Conservation (phyloP, 2,797 vertebrate genomes). For the Spheniscus humboldti region DNA sequence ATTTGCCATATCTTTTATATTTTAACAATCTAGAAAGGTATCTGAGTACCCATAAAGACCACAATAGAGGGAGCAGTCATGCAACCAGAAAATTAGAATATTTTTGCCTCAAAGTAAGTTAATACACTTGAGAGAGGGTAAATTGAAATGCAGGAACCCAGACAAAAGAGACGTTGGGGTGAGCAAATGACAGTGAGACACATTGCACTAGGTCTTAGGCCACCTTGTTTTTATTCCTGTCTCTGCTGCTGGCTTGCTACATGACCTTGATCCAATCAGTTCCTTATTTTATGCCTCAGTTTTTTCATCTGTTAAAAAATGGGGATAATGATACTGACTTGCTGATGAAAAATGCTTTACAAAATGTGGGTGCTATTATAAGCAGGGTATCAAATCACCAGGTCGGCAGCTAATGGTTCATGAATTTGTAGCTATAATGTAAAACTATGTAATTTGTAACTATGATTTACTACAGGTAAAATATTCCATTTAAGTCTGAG, state of each 20-base stretch:
- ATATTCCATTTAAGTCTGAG: background rate
- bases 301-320: conserved; percentile 60
- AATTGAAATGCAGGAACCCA: conserved; percentile 42
- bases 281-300: conserved; percentile 46
- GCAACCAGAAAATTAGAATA: conserved; percentile 5
- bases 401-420: conserved; percentile 23
- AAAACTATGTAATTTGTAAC: conserved; percentile 27
- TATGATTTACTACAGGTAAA: conserved; percentile 15
- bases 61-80: background rate
- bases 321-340: conserved; percentile 50
- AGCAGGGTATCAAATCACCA: conserved; percentile 28
- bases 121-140: conserved; percentile 2
- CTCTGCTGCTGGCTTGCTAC: conserved; percentile 37
- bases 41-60: background rate
- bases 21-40: background rate
- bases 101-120: conserved; percentile 41
- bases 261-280: conserved; percentile 58
- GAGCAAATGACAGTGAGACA: conserved; percentile 40
- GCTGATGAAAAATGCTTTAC: conserved; percentile 51
- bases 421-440: conserved; percentile 45
- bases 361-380: conserved; percentile 49
- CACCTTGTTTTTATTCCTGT: conserved; percentile 51
- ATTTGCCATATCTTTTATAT: background rate
- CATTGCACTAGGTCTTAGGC: conserved; percentile 43
- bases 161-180: conserved; percentile 26